Conservation (phyloP, 2,888 invertebrate genomes). For the Pachydiplax longipennis region DNA sequence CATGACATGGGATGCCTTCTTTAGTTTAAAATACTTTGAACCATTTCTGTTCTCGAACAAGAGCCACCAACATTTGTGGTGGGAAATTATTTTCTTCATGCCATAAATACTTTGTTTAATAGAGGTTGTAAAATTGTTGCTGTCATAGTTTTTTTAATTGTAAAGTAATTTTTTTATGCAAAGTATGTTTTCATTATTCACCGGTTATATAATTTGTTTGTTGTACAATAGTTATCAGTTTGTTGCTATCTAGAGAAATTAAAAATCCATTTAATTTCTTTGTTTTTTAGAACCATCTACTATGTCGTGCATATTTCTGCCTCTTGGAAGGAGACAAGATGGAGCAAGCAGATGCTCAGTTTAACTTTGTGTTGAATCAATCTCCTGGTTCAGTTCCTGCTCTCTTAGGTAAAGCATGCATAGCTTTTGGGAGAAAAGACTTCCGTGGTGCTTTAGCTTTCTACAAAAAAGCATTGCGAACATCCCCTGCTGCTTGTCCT, state of each 20-base stretch:
- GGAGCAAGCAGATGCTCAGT: constrained; percentile 99
- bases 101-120: too few relatives aligned
- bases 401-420: constrained; percentile 96
- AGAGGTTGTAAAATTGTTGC: too few relatives aligned
- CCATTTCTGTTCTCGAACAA: too few relatives aligned
- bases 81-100: too few relatives aligned
- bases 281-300: constrained; percentile 84
- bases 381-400: constrained; percentile 96
- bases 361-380: constrained; percentile 97
- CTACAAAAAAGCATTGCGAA: constrained; percentile 96
- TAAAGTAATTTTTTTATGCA: too few relatives aligned
- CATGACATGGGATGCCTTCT: too few relatives aligned
- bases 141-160: too few relatives aligned
- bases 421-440: constrained; percentile 97
- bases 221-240: not conserved
- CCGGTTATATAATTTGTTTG: too few relatives aligned
- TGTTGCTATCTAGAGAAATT: not conserved
- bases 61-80: too few relatives aligned
- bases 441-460: constrained; percentile 94
- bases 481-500: constrained; percentile 95
- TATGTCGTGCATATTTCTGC: constrained; percentile 98
- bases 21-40: too few relatives aligned
- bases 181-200: too few relatives aligned
- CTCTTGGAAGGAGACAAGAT: constrained; percentile 98
- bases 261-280: constrained; percentile 46